These are phyloP conservation scores for Pentalonia nigronervosa DNA, from an alignment of 1,140 invertebrate genomes.

Conservation along the genomic window DNA sequence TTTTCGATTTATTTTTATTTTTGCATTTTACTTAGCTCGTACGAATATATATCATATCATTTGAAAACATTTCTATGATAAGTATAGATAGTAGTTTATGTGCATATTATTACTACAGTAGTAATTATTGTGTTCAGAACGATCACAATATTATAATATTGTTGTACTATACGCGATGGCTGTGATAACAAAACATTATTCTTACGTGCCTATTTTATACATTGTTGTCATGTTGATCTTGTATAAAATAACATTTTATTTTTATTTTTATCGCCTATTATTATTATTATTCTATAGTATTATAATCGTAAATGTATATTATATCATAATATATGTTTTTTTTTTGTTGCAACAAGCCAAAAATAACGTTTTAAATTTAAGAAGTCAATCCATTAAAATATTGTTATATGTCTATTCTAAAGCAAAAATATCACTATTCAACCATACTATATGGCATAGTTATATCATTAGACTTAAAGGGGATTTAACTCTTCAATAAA, in stretches of 20 bases:
- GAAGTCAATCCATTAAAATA: neutral
- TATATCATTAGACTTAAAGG: no score
- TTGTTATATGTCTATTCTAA: no score
- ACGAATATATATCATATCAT: neutral
- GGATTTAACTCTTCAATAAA: no score
- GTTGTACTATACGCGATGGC: neutral
- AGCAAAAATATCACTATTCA: no score
- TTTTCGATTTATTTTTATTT: neutral
- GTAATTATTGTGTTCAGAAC: neutral
- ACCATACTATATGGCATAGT: no score
- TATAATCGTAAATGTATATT: neutral
- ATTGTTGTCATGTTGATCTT: neutral
- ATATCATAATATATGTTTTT: neutral
- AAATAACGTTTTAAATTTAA: neutral
- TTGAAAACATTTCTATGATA: neutral
- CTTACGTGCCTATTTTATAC: slow-evolving; percentile 3
- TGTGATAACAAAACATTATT: slow-evolving; percentile 21
- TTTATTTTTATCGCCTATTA: neutral
- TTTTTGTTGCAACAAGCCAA: neutral
- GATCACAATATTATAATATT: neutral
- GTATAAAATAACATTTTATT: neutral
- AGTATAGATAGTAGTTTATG: neutral
- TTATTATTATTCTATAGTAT: neutral
- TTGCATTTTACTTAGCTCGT: neutral
- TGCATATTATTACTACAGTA: neutral